Evolutionary conservation across 2,797 vertebrate species (phyloP), one percentile per base, ranked within the genome.

Genomic region (Bovichtus variegatus): DNA sequence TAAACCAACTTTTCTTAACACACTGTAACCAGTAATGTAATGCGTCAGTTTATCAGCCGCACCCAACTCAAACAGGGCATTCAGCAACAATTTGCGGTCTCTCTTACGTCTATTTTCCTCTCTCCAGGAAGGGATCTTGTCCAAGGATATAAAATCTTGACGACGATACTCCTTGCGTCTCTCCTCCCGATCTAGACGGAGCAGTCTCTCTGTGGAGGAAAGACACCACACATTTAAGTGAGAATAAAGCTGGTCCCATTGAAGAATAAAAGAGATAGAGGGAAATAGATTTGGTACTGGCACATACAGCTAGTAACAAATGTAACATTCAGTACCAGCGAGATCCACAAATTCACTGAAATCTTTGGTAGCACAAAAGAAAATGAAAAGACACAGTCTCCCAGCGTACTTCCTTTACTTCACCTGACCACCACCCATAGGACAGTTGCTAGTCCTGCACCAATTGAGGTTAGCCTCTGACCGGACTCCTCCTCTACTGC

Each of bases 111-210:
- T 94, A 67, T 84, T 94, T 80, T 95, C 97, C 73, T 96, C 91
- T 87, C 95, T 96, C 97, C 97, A 98, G 0, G 96, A 94, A 2
- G 94, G 90, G 81, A 99, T 96, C 88, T 92, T 93, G 80, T 96
- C 96, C 95, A 99, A 74, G 0, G 92, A 78, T 83, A 97, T 86
- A 58, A 95, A 97, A 36, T 96, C 96, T 85, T 91, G 90, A 73
- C 96, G 95, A 76, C 92, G 75, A 78, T 97, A 97, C 83, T 98
- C 97, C 93, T 97, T 98, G 85, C 97, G 97, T 77, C 97, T 96
- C 66, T 98, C 97, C 55, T 98, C 97, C 83, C 91, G 87, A 59
- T 96, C 95, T 91, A 99, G 96, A 93, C 94, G 94, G 86, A 98
- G 93, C 82, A 98, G 94, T 87, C 98, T 97, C 69, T 97, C 98